Evolutionary conservation across 2,113 vertebrate genomes (phyloP), one percentile per base, ranked within the genome.

Genomic region (Hassar affinis): DNA sequence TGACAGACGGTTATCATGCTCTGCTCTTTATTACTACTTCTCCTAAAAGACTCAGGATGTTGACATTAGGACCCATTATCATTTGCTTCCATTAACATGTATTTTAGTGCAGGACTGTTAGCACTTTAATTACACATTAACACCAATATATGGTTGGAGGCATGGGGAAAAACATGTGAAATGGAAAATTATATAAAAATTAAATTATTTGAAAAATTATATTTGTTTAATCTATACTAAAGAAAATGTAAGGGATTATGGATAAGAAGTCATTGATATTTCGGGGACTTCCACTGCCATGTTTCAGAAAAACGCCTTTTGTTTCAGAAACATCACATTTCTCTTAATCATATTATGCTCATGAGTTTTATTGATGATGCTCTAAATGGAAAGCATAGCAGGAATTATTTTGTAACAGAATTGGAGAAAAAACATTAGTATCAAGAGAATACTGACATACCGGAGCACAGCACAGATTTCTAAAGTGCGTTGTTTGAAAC

Each of bases 401-500:
- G n/a, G 15, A 61, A 42, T 10, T 38, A 35, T 51, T 54, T 56
- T 91, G 51, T 88, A 87, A 90, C 88, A 89, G 90, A 92, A 93
- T 88, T 87, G 87, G 79, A 88, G 85, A 91, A 81, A 2, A 87
- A 89, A 89, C 78, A 87, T 25, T 88, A 86, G 33, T 59, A 33
- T 52, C 22, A 79, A 59, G 79, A 75, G 12, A 57, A 61, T 72
- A 68, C 52, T 71, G 30, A 85, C 64, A 76, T 69, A 82, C 52
- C 71, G 45, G 20, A 57, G 83, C 47, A 18, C 30, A 79, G 79
- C 74, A 68, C 33, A 75, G 68, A 42, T 75, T 94, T 92, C 91
- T 97, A 98, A 97, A 98, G 96, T 97, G 97, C 97, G 97, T 95
- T 95, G 95, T 95, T 79, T 74, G 18, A 74, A 79, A 85, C 30